Evolutionary conservation across 2,888 invertebrate species (phyloP), one percentile per base, ranked within the genome.

Genomic region (Melanargia galathea): DNA sequence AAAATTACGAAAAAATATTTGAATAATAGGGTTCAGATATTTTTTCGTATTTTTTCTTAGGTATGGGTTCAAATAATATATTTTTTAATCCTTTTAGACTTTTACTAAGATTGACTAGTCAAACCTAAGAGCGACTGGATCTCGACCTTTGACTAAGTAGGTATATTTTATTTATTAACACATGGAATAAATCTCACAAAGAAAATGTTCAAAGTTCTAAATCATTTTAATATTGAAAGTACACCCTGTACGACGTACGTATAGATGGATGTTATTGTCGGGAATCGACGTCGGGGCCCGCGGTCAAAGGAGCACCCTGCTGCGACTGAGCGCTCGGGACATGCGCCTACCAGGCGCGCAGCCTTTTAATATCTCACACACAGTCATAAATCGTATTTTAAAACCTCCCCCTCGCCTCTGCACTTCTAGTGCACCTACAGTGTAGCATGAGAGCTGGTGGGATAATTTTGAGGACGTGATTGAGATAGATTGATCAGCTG

Each of bases 371-470:
- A 75, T 74, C 79, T 77, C 75, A 77, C 78, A 77, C 76, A 77
- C 71, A 71, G 73, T 74, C 68, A 84, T 87, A 87, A 86, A 87
- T 88, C 77, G 74, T 78, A 76, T 79, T 82, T 78, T 77, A 76
- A 81, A 77, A 75, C 78, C 75, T 74, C 70, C 73, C 74, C 69
- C 70, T 68, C 66, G 63, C 68, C 70, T 20, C 69, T 70, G 65
- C 70, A 61, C 66, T 68, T 69, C 70, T 73, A 67, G 68, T 72
- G 65, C 64, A 62, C 68, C 65, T 68, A 70, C 69, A 65, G 74
- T n/a, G n/a, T 30, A 49, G 26, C 1, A n/a, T n/a, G n/a, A 30
- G 49, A 48, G 24, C 46, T n/a, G n/a, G 13, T 24, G 46, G 22
- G 20, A 18, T n/a, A n/a, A 8, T 16, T 16, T 43, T 16, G 40